Base-by-base conservation (phyloP, 2,888 invertebrate species). In the Neuroscelio doddi region DNA sequence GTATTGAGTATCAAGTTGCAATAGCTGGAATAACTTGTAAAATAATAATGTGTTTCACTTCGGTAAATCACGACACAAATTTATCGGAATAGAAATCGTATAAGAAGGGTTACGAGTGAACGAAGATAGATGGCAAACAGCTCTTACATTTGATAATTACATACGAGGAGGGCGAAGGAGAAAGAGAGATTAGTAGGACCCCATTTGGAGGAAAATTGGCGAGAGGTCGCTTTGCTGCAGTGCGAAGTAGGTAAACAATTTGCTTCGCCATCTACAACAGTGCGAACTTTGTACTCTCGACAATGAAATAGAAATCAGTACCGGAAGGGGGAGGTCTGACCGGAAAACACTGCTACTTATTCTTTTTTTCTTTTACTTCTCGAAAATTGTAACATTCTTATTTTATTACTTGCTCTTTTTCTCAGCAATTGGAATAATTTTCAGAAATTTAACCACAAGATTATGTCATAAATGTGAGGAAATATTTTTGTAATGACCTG, bases 241-340 rank as follows among this genome's bases (percentile, higher is more conserved):
- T 39, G 64, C 47, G 51, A 66, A 50, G 62, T 56, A 46, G 59
- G 52, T 52, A 65, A 57, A 51, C 27, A 64, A 64, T 51, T 56
- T 44, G 27, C 29, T 51, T 56, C 46, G 27, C 29, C 41, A 7
- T 32, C 46, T 34, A 41, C 56, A 63, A 74, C 66, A 68, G 67
- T 70, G 56, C 46, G 55, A 66, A 58, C 59, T 53, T 30, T 45
- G 47, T 65, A 16, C 24, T 53, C 52, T 62, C 65, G 46, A 61
- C 68, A 68, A 69, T 69, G 75, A 76, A 78, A 72, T 76, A 76
- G 76, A 77, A 76, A 77, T 76, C 74, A 57, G 69, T 57, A 74
- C 72, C 73, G 76, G 73, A 74, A 71, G 70, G 58, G 57, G 74
- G 70, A 70, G 74, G 64, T 52, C 61, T 58, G 36, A 29, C 38